Percentiles rank a stretch among this genome's conserved stretches.
Conservation (phyloP, 2,888 invertebrate genomes). For the Stenurella melanura region DNA sequence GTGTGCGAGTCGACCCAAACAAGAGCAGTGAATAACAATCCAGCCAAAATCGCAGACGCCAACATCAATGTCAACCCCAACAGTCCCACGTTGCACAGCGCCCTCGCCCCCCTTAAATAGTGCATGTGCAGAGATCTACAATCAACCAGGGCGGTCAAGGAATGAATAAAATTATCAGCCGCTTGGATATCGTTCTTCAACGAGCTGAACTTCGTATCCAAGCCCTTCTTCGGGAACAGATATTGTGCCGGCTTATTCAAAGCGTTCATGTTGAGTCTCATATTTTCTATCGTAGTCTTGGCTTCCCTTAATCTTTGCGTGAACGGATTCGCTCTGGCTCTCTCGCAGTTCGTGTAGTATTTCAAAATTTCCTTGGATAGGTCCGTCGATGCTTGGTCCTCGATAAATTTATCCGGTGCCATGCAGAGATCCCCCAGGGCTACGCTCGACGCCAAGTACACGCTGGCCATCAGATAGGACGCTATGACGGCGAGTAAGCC, state of each 20-base stretch:
- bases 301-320: conserved; percentile 88
- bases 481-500: conserved; percentile 89
- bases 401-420: conserved; percentile 76
- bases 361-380: conserved; percentile 70
- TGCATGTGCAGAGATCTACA: conserved; percentile 89
- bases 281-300: conserved; percentile 71
- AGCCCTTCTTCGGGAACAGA: conserved; percentile 72
- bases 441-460: conserved; percentile 88
- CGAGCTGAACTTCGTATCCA: conserved; percentile 85
- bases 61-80: conserved; percentile 90
- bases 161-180: conserved; percentile 83
- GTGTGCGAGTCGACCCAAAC: conserved; percentile 97
- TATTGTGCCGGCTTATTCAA: conserved; percentile 75
- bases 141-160: conserved; percentile 83
- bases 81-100: conserved; percentile 89
- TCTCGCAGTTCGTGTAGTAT: conserved; percentile 87
- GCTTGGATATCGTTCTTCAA: conserved; percentile 86
- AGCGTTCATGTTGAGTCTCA: conserved; percentile 74
- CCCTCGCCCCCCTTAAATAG: conserved; percentile 85
- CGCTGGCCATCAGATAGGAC: conserved; percentile 91
- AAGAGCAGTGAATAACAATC: conserved; percentile 91
- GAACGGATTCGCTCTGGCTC: conserved; percentile 86
- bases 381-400: conserved; percentile 69
- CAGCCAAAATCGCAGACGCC: conserved; percentile 89
- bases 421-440: conserved; percentile 86